Evolutionary conservation across 2,888 invertebrate species (phyloP), one percentile per base, ranked within the genome.

Genomic region (Drosophila phalerata): DNA sequence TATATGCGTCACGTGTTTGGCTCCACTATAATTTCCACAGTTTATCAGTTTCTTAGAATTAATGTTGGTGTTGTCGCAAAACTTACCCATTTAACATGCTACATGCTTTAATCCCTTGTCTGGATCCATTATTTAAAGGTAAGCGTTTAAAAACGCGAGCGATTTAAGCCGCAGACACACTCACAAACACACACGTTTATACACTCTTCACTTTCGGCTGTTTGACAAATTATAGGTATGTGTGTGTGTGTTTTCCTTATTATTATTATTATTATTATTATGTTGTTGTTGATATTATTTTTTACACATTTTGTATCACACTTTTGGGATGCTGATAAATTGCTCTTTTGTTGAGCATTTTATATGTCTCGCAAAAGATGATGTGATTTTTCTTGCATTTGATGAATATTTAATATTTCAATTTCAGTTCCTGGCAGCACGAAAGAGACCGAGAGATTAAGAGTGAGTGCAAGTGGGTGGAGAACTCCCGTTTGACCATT

Each of bases 311-410:
- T 65, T 60, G 64, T 71, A 82, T 71, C 73, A 73, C 83, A 78
- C 85, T 83, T 85, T 70, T 76, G 85, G 87, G 83, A 84, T 81
- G 83, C 78, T 87, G 84, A 85, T 73, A 85, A 87, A 87, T 87
- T 80, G 87, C 75, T 80, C 80, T 75, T 87, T 73, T 79, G 81
- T 76, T 72, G 66, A 69, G 73, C 73, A 83, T 79, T 75, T 72
- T 69, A 77, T 61, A 55, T 28, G 56, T 57, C 49, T 30, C 66
- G 62, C 69, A 68, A 40, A 52, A 81, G 63, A 72, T 81, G 74
- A 81, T 80, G 76, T 82, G 82, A 81, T 77, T 84, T 79, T 80
- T 70, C 76, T 70, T 69, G 73, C 77, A 79, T 81, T 79, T 64
- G 45, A 83, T 86, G 53, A 86, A 86, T 85, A 81, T 86, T 85